Evolutionary conservation across 1,140 invertebrate species (phyloP), one percentile per base, ranked within the genome.

Genomic region (Batillaria attramentaria): DNA sequence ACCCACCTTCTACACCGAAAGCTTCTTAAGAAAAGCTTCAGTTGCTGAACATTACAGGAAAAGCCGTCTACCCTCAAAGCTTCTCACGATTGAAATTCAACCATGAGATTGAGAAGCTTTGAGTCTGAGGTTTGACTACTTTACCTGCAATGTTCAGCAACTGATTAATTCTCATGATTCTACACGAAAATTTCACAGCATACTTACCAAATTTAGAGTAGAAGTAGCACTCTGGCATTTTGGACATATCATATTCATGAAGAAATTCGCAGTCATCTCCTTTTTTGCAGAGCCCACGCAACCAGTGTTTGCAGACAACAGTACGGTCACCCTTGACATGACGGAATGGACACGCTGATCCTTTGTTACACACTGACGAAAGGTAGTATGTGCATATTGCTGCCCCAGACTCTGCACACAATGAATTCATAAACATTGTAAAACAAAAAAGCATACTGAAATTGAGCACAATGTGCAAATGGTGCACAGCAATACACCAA

Each of bases 221-320:
- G 91, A 99, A 99, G 91, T 99, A 99, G 92, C 99, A 99, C 92
- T 99, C 99, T 0, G 99, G 99, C 99, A 99, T 99, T 93, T 99
- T 99, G 5, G 97, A 97, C 97, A 99, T 99, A 90, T 99, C 98
- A 93, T 98, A 99, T 92, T 99, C 99, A 87, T 99, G 99, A 24
- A 99, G 93, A 92, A 99, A 99, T 94, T 99, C 99, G 91, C 98
- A 99, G 86, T 99, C 97, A 92, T 99, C 99, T 28, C 98, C 98
- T 92, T 99, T 99, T 92, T 99, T 99, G 89, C 99, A 99, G 0
- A 99, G 93, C 4, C 99, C 99, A 90, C 99, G 93, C 0, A 99
- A 92, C 99, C 99, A 99, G 94, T 99, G 99, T 93, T 99, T 99
- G 90, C 99, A 99, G 0, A 99, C 99, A 83, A 99, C 97, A n/a